Evolutionary conservation across 2,797 vertebrate genomes (phyloP).

Genomic region (Parotocinclus haroldoi): DNA sequence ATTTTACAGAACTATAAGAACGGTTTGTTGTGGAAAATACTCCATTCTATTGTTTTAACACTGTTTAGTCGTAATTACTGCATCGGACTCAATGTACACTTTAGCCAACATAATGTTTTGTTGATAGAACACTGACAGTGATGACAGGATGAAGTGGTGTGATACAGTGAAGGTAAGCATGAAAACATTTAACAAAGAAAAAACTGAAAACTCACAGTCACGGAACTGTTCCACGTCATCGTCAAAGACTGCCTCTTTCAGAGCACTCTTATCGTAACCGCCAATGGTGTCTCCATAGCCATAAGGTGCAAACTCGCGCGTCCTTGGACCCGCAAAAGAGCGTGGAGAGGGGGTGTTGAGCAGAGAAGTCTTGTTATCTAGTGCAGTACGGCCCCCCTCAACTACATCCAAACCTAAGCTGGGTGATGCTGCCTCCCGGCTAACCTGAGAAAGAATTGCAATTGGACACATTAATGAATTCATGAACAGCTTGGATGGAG

Average conservation of each 20-base stretch:
- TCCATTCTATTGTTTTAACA: too few species aligned
- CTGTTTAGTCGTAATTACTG: too few species aligned
- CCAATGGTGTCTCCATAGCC: constrained; percentile 87
- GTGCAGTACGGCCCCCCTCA: constrained; percentile 87
- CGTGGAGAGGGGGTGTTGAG: constrained; percentile 93
- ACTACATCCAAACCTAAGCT: constrained; percentile 77
- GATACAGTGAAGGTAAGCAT: constrained; percentile 31
- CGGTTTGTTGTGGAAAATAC: too few species aligned
- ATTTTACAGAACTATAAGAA: too few species aligned
- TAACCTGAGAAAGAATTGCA: constrained; percentile 65
- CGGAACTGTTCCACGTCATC: constrained; percentile 97
- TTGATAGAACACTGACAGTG: constrained; percentile 11
- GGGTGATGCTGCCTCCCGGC: constrained; percentile 81
- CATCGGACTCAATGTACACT: too few species aligned
- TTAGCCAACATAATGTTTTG: too few species aligned
- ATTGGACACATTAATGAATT: too few species aligned
- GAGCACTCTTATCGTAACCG: constrained; percentile 89
- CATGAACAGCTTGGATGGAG: too few species aligned
- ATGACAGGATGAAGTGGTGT: constrained; percentile 30
- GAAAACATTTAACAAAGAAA: not conserved
- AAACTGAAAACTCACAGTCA: constrained; percentile 78
- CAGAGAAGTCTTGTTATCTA: constrained; percentile 96
- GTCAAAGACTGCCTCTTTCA: constrained; percentile 96
- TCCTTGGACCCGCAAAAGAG: constrained; percentile 83
- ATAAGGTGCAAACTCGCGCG: constrained; percentile 87